phyloP scores from a whole-genome alignment of 2,113 vertebrate genomes.

The Halichoerus grypus region DNA sequence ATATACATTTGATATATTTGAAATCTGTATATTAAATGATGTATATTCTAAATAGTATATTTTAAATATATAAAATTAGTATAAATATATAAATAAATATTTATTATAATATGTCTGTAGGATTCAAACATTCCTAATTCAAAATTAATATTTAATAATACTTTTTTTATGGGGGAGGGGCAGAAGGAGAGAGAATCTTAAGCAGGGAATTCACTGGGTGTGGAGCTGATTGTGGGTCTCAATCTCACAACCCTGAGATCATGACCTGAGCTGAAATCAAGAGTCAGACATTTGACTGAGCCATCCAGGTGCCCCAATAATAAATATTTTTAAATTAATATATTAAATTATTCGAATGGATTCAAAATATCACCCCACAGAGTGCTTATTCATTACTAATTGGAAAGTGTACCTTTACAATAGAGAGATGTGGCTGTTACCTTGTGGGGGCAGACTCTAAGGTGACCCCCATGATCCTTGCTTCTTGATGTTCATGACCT shows the following conservation, averaged over 20 bases:
- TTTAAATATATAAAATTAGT: neutral
- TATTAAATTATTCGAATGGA: neutral
- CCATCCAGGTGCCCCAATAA: neutral
- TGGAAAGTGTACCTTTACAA: neutral
- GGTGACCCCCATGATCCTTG: neutral
- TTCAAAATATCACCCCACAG: neutral
- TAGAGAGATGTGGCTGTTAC: neutral
- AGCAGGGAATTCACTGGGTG: neutral
- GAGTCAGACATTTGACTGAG: neutral
- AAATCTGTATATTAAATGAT: neutral
- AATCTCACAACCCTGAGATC: neutral
- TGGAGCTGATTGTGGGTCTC: neutral
- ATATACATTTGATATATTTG: neutral
- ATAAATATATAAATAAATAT: neutral
- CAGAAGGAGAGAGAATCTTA: neutral
- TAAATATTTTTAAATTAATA: neutral
- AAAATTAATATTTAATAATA: neutral
- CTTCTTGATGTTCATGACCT: neutral
- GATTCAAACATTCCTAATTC: neutral
- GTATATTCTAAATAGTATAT: neutral
- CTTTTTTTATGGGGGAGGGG: neutral
- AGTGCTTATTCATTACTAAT: neutral
- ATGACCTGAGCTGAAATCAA: neutral
- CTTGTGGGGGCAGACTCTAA: neutral
- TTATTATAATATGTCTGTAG: neutral